Conservation (phyloP, 2,113 vertebrate genomes). For the Pygoscelis adeliae region DNA sequence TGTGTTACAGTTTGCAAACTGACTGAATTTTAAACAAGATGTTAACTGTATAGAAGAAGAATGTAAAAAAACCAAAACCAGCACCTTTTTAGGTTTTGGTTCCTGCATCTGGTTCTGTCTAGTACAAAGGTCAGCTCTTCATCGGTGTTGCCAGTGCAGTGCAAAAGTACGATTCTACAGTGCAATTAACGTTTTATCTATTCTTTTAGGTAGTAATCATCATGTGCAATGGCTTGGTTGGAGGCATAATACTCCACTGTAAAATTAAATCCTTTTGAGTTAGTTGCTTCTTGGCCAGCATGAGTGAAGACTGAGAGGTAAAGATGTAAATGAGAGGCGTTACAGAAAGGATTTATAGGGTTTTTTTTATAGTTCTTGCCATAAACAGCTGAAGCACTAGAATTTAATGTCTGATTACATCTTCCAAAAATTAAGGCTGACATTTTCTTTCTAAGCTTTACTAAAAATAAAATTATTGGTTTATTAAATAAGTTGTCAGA, state of each 20-base stretch:
- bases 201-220: background rate
- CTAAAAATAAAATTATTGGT: background rate
- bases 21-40: background rate
- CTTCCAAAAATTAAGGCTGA: background rate
- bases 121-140: background rate
- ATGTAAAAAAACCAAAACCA: background rate
- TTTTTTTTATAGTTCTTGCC: background rate
- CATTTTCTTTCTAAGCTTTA: background rate
- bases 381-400: background rate
- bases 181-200: background rate
- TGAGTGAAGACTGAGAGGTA: background rate
- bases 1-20: background rate
- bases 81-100: background rate
- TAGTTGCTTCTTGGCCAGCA: background rate
- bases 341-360: background rate
- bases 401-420: background rate
- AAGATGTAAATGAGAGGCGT: background rate
- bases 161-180: fast-evolving
- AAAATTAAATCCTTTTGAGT: background rate
- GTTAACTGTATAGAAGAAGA: background rate
- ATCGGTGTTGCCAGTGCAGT: background rate
- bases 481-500: background rate
- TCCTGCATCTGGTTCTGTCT: background rate
- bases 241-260: background rate
- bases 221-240: background rate